A percentile compares a stretch with the other conserved stretches of the same genome.
These are phyloP conservation scores for Sebastes aleutianus DNA, from an alignment of 2,797 vertebrate genomes.

Conservation along the genomic window DNA sequence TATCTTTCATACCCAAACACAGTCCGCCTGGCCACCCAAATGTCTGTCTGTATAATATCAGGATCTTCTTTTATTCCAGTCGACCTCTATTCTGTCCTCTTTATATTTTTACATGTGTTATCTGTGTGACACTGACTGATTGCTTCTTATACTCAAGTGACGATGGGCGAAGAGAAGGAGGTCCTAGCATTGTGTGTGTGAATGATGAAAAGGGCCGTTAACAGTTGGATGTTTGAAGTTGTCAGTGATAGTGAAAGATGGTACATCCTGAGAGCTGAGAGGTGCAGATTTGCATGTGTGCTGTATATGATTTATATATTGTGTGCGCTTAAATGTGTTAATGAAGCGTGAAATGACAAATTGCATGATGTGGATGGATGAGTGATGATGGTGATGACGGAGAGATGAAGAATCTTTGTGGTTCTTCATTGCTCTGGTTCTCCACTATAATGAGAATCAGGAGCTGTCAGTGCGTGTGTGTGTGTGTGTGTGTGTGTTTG, in stretches of 20 bases:
- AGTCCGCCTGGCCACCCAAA: background rate
- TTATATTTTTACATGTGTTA: background rate
- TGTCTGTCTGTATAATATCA: background rate
- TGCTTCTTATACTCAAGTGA: background rate
- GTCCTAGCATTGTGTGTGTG: background rate
- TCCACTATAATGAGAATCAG: background rate
- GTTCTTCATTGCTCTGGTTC: background rate
- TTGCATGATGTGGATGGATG: constrained; percentile 1
- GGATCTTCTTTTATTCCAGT: background rate
- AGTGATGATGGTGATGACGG: background rate
- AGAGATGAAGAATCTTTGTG: background rate
- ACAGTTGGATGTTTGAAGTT: constrained; percentile 6
- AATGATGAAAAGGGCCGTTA: background rate
- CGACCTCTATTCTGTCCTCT: background rate
- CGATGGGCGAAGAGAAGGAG: background rate
- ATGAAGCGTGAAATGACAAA: constrained; percentile 32
- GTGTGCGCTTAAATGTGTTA: background rate
- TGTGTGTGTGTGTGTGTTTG: too few relatives aligned
- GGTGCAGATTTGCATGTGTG: background rate
- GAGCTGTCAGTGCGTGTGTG: too few relatives aligned
- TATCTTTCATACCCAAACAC: background rate
- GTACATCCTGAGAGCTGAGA: background rate
- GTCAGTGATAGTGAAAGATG: constrained; percentile 2
- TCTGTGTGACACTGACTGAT: background rate
- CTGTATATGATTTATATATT: background rate